Conservation (phyloP, 2,797 vertebrate genomes). For the Ceryle rudis region DNA sequence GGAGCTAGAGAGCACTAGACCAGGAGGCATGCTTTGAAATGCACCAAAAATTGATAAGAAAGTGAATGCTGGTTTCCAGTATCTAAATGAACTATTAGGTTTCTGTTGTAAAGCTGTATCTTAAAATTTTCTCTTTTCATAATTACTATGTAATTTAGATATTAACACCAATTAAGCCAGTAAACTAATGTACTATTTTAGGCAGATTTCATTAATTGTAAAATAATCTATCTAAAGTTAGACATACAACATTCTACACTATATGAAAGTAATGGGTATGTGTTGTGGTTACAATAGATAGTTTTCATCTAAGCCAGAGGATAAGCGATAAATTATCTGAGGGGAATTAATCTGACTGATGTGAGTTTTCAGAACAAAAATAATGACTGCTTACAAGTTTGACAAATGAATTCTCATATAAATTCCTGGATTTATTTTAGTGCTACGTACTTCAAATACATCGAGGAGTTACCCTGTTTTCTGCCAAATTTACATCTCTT, state of each 20-base stretch:
- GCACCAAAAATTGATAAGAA: slow-evolving; percentile 43
- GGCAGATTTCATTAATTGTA: too few species aligned
- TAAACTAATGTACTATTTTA: slow-evolving; percentile 40
- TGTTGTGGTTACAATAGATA: neutral
- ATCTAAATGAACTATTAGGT: slow-evolving; percentile 23
- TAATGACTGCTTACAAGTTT: neutral
- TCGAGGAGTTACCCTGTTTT: neutral
- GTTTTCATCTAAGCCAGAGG: neutral
- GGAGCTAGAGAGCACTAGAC: neutral
- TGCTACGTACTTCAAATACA: neutral
- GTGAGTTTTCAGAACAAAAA: neutral
- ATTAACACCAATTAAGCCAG: slow-evolving; percentile 61
- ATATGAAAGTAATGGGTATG: neutral
- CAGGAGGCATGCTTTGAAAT: slow-evolving; percentile 49
- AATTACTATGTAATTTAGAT: slow-evolving; percentile 67
- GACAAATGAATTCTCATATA: neutral
- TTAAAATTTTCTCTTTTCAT: slow-evolving; percentile 27
- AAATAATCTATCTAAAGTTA: neutral
- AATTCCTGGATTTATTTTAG: neutral
- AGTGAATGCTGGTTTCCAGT: slow-evolving; percentile 24
- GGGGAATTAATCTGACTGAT: neutral
- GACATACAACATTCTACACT: neutral
- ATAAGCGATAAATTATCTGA: neutral
- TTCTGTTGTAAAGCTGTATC: slow-evolving; percentile 23
- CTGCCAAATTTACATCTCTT: neutral